Evolutionary conservation across 2,888 invertebrate genomes (phyloP), one percentile per base, ranked within the genome.

Genomic region (Sinohyriopsis cumingii): DNA sequence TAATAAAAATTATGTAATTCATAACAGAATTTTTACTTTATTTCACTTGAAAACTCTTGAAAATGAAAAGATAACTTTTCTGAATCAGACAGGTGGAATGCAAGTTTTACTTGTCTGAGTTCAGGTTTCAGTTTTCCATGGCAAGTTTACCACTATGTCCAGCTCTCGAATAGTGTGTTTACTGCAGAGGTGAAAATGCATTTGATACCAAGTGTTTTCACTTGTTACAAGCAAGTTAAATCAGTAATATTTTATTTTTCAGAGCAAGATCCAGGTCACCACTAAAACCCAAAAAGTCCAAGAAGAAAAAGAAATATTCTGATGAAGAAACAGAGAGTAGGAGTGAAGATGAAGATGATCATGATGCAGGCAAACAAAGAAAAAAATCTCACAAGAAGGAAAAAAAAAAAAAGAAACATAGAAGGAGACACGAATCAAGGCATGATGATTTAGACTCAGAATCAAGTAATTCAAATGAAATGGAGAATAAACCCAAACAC

Each of bases 231-330:
- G 33, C 33, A 1, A 33, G 45, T 45, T 45, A 45, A 45, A 45
- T 45, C 45, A 45, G 7, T 33, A 33, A 12, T 12, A 45, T 62
- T 59, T 64, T 55, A 54, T 28, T 63, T 67, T 59, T n/a, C 59
- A 81, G 79, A 59, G 73, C 76, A 18, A 78, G 80, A 56, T 82
- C 82, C 65, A 69, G 77, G 22, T 82, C 82, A 66, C 77, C 81
- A 56, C 55, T 73, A 19, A 68, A 57, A 59, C 65, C 67, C 55
- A 76, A 77, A 63, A 75, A 76, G 56, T 65, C 69, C 59, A 76
- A 80, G 61, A 75, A 71, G 54, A 78, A 76, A 68, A 75, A 73
- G 61, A 76, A 77, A 64, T 28, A 45, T 15, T 53, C 54, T 28
- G 62, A 63, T 25, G 60, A 59, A 59, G 56, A 68, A 22, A 62